Conservation (phyloP, 1,140 invertebrate genomes). For the Temnothorax longispinosus region DNA sequence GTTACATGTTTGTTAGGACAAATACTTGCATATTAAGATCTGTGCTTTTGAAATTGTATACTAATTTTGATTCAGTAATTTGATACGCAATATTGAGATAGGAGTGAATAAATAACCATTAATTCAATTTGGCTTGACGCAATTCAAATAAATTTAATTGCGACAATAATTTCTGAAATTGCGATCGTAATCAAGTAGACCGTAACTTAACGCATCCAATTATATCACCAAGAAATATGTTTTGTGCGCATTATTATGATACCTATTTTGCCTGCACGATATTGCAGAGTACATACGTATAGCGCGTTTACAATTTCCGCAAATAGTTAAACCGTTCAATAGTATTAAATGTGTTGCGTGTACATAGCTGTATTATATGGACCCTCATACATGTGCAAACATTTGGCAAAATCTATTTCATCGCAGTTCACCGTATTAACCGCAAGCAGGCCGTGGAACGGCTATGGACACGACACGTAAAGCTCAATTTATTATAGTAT, state of each 20-base stretch:
- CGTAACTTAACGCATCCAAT: constrained; percentile 40
- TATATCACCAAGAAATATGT: constrained; percentile 46
- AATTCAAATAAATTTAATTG: constrained; percentile 48
- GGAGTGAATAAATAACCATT: background rate
- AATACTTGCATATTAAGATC: background rate
- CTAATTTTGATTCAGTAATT: constrained; percentile 18
- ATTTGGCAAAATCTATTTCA: constrained; percentile 55
- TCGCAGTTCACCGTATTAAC: constrained; percentile 25
- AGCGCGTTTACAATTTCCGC: constrained; percentile 47
- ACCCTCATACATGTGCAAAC: constrained; percentile 37
- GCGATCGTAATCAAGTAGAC: constrained; percentile 29
- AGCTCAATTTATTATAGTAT: constrained; percentile 20
- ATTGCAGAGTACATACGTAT: constrained; percentile 2
- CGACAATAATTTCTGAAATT: constrained; percentile 36
- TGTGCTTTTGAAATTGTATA: background rate
- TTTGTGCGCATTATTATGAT: constrained; percentile 11
- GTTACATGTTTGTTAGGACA: background rate
- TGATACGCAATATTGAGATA: background rate
- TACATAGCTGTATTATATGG: constrained; percentile 30
- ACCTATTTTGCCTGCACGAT: constrained; percentile 12
- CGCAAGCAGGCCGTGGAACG: background rate
- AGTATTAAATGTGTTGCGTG: constrained; percentile 28
- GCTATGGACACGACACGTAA: constrained; percentile 26
- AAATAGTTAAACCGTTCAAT: constrained; percentile 57
- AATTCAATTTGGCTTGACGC: constrained; percentile 24